These are phyloP conservation scores for Gordius sp. DNA, from an alignment of 2,888 invertebrate species.

Conservation along the genomic window DNA sequence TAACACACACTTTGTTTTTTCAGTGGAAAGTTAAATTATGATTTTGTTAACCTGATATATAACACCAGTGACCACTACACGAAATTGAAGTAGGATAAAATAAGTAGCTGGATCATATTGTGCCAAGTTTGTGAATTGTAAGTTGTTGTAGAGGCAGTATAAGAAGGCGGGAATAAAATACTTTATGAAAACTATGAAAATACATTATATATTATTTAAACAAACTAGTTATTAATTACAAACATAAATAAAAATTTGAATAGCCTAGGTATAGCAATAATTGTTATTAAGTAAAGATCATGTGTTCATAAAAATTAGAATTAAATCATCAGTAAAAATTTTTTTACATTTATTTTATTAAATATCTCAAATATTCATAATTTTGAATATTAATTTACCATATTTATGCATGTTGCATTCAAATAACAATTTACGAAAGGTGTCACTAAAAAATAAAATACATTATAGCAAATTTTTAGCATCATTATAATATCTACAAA, in stretches of 20 bases:
- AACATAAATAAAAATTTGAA: no score
- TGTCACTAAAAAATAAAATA: background rate
- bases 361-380: background rate
- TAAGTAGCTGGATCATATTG: conserved; percentile 80
- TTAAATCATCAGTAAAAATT: background rate
- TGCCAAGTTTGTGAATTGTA: conserved; percentile 62
- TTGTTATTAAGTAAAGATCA: no score
- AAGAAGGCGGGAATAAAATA: conserved; percentile 69
- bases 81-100: conserved; percentile 56
- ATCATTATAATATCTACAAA: conserved; percentile 20
- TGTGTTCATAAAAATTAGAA: background rate
- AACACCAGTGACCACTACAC: conserved; percentile 68
- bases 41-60: conserved; percentile 82
- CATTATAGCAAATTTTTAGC: background rate
- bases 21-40: no score
- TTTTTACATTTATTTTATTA: no score
- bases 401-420: background rate
- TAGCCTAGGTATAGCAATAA: no score
- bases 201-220: conserved; percentile 17
- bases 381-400: background rate
- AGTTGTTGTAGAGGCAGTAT: conserved; percentile 76
- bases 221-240: background rate
- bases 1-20: no score
- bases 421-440: background rate
- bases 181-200: conserved; percentile 38